Conservation (phyloP, 2,888 invertebrate genomes). For the Caenorhabditis becei region DNA sequence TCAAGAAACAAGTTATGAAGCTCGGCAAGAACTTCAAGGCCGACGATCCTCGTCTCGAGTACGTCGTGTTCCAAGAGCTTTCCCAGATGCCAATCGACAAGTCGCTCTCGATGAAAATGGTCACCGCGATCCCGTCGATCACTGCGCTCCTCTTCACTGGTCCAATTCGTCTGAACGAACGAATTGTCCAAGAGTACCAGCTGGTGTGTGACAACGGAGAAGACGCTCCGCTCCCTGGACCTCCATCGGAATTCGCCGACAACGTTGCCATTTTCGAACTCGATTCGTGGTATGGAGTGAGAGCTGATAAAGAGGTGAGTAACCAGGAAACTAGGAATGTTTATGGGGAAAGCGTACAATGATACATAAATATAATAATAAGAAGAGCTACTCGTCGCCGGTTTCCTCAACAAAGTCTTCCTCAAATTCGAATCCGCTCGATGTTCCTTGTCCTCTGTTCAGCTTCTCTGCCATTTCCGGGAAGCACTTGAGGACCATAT, state of each 20-base stretch:
- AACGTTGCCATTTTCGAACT: conserved; percentile 21
- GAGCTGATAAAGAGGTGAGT: conserved; percentile 23
- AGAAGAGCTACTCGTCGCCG: background rate
- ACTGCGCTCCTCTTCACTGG: conserved; percentile 90
- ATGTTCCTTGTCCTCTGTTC: background rate
- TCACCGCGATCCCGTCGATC: conserved; percentile 89
- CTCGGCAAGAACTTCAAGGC: background rate
- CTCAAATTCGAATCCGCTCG: background rate
- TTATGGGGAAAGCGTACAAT: background rate
- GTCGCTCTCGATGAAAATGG: conserved; percentile 83
- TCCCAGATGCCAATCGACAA: conserved; percentile 59
- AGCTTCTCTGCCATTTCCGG: conserved; percentile 28
- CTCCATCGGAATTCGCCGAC: background rate
- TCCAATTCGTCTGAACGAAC: conserved; percentile 82
- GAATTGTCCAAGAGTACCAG: conserved; percentile 65
- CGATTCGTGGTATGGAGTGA: conserved; percentile 51
- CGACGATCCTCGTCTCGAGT: conserved; percentile 72
- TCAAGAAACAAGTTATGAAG: conserved; percentile 69
- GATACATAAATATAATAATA: background rate
- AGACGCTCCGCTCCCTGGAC: background rate
- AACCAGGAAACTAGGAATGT: background rate
- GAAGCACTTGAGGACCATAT: conserved; percentile 30
- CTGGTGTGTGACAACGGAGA: conserved; percentile 51
- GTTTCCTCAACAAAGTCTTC: conserved; percentile 5
- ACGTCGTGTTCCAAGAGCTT: conserved; percentile 77